Evolutionary conservation across 2,888 invertebrate species (phyloP), one percentile per base, ranked within the genome.

Genomic region (Troilus luridus): DNA sequence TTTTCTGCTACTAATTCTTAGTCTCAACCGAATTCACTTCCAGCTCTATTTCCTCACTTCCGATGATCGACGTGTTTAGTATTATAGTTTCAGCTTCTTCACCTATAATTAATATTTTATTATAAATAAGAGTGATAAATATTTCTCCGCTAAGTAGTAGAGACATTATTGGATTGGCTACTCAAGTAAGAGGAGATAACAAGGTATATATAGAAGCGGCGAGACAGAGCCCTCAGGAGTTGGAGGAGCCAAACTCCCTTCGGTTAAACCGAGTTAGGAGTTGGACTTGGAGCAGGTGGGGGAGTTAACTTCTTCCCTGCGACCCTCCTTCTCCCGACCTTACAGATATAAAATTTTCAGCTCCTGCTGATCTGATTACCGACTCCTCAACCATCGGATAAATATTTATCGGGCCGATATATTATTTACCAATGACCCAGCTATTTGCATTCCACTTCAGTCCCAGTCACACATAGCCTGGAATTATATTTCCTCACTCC

Each of bases 221-320:
- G 67, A 67, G 24, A 24, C 64, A 67, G 67, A 3, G 67, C 67
- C 67, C n/a, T 9, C 21, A 21, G 54, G 54, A 41, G 41, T 41
- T 0, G 3, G 9, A 0, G 54, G 54, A 21, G 81, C 54, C 10
- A 54, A 81, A 81, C 81, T 54, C 81, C 81, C 54, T 81, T 14
- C 54, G 81, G 81, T 81, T 54, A 81, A 81, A 81, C 81, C 54
- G 81, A 81, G 81, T 81, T 81, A 81, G 21, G 81, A 81, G 81
- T 81, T 81, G 9, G n/a, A 21, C 17, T 17, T 14, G 21, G 24
- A 67, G 67, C 67, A 67, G 67, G 81, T 54, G 81, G 54, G 14
- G 54, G 11, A 81, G 81, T 81, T 81, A 81, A 81, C 81, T 81
- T 81, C 12, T 27, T 77, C 77, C 41, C 27, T 14, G 27, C 7